Base-by-base conservation (phyloP, 2,797 vertebrate species). In the Falco naumanni region DNA sequence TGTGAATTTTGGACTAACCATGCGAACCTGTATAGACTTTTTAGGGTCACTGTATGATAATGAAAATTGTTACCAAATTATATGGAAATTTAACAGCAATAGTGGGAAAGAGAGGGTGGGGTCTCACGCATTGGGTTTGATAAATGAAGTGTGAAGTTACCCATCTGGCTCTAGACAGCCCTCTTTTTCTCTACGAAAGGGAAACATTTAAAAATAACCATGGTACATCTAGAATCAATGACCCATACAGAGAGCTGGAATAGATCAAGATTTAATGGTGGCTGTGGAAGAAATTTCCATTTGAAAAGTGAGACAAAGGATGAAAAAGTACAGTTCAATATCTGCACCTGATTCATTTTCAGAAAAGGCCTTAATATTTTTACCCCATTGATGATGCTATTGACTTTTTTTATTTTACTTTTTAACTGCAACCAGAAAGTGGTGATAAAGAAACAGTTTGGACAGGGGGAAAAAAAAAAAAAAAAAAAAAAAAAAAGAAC, bases 21-120 rank as follows among this genome's bases (percentile, higher is more conserved):
- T 97, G 98, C 98, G 98, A 98, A 98, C 98, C 98, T 96, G 98
- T 98, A 98, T 98, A 98, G 98, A 97, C 94, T 94, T 98, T 98
- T 98, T 99, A 98, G 98, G 99, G 99, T 99, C 99, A 99, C 98
- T 99, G 98, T 99, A 98, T 98, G 98, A 99, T 99, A 99, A 99
- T 99, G 99, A 99, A 99, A 99, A 99, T 99, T 99, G 99, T 99
- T 99, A 99, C 98, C 99, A 99, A 99, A 99, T 99, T 99, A 99
- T 99, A 99, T 98, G 99, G 99, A 98, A 99, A 98, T 99, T 99
- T 99, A 98, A 98, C 99, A 97, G 98, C 99, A 98, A 98, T 98
- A 98, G 98, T 98, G 98, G 98, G 98, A 96, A 98, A 97, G 95
- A 96, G 96, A 96, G 97, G 98, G 98, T 90, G 97, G 98, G 97